Evolutionary conservation across 2,113 vertebrate genomes (phyloP).

Genomic region (Alligator mississippiensis): DNA sequence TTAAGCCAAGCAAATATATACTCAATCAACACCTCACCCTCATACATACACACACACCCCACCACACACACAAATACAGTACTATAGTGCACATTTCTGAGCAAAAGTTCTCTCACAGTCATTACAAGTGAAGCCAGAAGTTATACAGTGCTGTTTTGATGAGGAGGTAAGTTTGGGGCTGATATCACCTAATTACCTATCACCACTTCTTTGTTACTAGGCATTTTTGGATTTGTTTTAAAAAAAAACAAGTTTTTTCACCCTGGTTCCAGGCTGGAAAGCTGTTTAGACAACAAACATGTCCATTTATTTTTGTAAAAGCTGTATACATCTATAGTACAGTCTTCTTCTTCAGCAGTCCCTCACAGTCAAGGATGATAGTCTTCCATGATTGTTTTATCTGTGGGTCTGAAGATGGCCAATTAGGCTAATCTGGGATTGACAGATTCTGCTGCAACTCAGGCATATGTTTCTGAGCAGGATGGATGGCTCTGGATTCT

Average conservation of each 20-base stretch:
- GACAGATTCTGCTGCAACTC: no score
- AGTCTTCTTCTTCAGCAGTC: no score
- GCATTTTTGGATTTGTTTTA: not conserved
- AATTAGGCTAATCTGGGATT: no score
- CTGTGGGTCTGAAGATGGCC: no score
- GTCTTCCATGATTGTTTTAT: no score
- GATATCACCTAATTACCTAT: not conserved
- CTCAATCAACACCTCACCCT: not conserved
- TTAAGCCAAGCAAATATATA: conserved; percentile 30
- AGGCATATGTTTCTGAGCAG: no score
- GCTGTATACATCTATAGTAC: not conserved
- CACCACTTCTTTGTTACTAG: not conserved
- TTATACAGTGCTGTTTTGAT: not conserved
- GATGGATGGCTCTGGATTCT: no score
- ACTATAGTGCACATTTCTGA: not conserved
- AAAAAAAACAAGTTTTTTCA: not conserved
- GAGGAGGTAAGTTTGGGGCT: not conserved
- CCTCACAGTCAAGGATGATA: no score
- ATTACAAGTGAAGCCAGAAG: not conserved
- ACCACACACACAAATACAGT: not conserved
- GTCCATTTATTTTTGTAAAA: not conserved
- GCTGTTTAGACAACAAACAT: not conserved
- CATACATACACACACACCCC: no score
- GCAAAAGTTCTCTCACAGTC: not conserved
- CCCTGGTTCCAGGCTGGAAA: not conserved